Base-by-base conservation (phyloP, 2,113 vertebrate genomes). In the Aegotheles bennettii region DNA sequence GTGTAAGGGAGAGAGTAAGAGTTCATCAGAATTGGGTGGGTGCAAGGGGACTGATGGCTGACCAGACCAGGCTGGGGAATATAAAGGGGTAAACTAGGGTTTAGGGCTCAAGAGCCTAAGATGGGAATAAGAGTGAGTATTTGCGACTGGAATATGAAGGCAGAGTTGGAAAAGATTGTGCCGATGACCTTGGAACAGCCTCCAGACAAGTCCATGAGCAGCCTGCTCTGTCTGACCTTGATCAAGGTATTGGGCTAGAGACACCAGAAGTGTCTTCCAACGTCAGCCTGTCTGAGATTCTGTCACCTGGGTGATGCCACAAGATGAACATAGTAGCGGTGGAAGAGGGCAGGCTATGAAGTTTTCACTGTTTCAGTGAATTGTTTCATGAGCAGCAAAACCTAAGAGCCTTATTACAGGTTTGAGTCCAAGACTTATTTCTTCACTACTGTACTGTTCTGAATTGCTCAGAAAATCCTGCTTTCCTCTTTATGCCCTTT, bases 181-280 rank as follows among this genome's bases (percentile, higher is more conserved):
- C n/a, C 0, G 0, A 4, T 83, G 40, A 65, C 17, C 20, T 90
- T 24, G 15, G 38, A n/a, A 29, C 26, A 68, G 33, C 7, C 10
- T 78, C 17, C 35, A 78, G 51, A 16, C 19, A 63, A 74, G 28
- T 60, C 50, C 29, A 2, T 18, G 29, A 64, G 28, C 38, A 65
- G 7, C 31, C n/a, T 75, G 47, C 51, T 71, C 31, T 45, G 0
- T 67, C 28, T 79, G 36, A 45, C 47, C 10, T 67, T 82, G 36
- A 25, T 28, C 25, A 45, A 53, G 24, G 8, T 18, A 10, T 23
- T 84, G 51, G 0, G 7, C 36, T 45, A 29, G 53, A 56, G 28
- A 73, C 11, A 38, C 19, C 21, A 73, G 35, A 48, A 20, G 6
- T 65, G 26, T 71, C 14, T 84, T 73, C 24, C 13, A 75, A 7